A percentile compares a stretch with the other conserved stretches of the same genome.
phyloP scores from a whole-genome alignment of 2,888 invertebrate species.

The Hydrotaea cyrtoneurina region DNA sequence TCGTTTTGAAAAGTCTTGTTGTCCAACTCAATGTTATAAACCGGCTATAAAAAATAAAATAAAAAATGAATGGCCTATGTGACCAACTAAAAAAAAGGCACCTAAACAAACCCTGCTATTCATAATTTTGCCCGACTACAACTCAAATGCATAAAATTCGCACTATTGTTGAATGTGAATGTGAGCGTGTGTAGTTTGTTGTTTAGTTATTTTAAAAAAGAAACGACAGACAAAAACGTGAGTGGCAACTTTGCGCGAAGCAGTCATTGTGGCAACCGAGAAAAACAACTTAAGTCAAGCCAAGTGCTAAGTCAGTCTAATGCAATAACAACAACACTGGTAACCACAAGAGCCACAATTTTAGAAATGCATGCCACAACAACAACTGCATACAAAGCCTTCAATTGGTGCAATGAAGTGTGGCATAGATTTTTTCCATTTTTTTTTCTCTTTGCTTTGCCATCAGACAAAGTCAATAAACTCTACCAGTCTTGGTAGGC shows the following conservation, averaged over 20 bases:
- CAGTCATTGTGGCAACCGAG: conserved; percentile 16
- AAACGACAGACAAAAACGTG: conserved; percentile 18
- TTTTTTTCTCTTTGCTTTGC: background rate
- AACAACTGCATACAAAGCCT: conserved; percentile 36
- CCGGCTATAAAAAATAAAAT: background rate
- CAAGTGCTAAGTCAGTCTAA: background rate
- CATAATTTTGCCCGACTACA: background rate
- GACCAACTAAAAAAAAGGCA: conserved; percentile 15
- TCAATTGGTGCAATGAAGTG: conserved; percentile 45
- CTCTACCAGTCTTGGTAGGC: background rate
- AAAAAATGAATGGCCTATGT: conserved; percentile 5
- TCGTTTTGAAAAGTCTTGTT: too few relatives aligned
- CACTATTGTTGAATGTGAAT: background rate
- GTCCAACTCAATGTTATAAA: conserved; percentile 1
- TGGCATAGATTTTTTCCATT: conserved; percentile 35
- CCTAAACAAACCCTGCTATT: conserved; percentile 26
- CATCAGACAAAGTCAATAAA: conserved; percentile 49
- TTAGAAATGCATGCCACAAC: conserved; percentile 12
- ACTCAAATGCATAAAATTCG: background rate
- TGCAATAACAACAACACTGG: background rate
- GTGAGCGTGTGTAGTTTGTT: background rate
- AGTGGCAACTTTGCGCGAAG: conserved; percentile 11
- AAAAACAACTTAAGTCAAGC: background rate
- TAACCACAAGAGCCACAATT: background rate
- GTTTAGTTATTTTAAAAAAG: background rate